phyloP scores from a whole-genome alignment of 2,797 vertebrate species.

The Netta rufina region DNA sequence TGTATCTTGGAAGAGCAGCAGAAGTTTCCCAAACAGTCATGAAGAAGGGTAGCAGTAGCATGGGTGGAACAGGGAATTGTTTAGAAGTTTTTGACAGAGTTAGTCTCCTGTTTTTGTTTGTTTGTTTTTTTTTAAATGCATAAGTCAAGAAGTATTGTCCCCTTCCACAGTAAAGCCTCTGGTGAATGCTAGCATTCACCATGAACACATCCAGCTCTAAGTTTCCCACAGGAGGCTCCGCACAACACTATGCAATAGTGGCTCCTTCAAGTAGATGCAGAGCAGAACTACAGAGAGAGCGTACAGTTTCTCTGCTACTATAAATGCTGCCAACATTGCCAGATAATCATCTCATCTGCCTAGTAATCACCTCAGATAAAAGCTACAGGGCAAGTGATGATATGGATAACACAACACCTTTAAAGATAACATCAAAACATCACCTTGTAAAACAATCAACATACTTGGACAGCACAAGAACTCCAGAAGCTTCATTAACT shows the following conservation, averaged over 20 bases:
- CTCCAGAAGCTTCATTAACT: background rate
- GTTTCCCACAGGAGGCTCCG: background rate
- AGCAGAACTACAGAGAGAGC: background rate
- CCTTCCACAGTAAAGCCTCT: background rate
- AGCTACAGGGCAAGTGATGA: background rate
- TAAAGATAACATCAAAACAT: background rate
- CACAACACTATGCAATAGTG: rapidly evolving
- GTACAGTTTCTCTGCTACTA: background rate
- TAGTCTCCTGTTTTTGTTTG: background rate
- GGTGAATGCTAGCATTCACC: background rate
- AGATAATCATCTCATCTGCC: background rate
- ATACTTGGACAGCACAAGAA: background rate
- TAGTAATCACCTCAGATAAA: background rate
- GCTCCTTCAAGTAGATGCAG: background rate
- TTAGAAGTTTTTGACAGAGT: background rate
- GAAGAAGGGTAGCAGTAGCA: background rate
- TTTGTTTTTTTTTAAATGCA: background rate
- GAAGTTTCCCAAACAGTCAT: background rate
- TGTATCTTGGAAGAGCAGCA: background rate
- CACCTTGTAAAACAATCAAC: rapidly evolving
- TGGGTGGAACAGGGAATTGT: background rate
- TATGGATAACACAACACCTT: background rate
- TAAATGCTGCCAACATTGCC: background rate
- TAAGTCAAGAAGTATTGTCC: background rate
- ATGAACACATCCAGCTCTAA: background rate